Evolutionary conservation across 35 echinoderm and acorn worm species (phyloP).

Genomic region (Heliocidaris tuberculata): DNA sequence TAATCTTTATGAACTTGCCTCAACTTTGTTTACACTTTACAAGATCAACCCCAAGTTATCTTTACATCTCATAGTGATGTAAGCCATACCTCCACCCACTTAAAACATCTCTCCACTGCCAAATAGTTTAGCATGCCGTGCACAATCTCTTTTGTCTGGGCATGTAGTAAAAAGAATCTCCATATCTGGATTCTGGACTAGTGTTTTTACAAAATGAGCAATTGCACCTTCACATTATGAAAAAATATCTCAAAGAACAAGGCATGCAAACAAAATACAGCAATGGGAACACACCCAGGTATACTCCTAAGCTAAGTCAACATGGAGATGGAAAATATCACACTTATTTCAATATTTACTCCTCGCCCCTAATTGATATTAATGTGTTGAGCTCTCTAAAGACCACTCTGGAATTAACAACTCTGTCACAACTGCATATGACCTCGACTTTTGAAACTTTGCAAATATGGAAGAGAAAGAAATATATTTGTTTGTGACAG

Average conservation of each 20-base stretch:
- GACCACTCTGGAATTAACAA: not conserved
- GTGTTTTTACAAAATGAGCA: no score
- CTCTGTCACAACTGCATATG: not conserved
- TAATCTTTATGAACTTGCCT: not conserved
- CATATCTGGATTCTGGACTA: no score
- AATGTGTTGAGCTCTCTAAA: not conserved
- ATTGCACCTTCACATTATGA: no score
- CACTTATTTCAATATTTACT: conserved; percentile 38
- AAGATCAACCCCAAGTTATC: conserved; percentile 7
- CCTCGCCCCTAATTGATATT: not conserved
- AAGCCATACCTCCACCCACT: conserved; percentile 9
- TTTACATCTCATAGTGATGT: not conserved
- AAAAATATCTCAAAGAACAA: no score
- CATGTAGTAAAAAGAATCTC: no score
- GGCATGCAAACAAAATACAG: not conserved
- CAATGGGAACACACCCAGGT: not conserved
- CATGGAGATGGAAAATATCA: not conserved
- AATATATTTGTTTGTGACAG: not conserved
- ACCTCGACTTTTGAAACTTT: not conserved
- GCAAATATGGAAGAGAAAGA: not conserved
- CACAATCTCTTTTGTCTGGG: no score
- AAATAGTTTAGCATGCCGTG: no score
- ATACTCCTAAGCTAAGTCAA: not conserved
- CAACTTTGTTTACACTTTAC: not conserved
- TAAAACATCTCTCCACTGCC: not conserved